These are phyloP conservation scores for Trissolcus japonicus DNA, from an alignment of 2,888 invertebrate genomes.

Conservation along the genomic window DNA sequence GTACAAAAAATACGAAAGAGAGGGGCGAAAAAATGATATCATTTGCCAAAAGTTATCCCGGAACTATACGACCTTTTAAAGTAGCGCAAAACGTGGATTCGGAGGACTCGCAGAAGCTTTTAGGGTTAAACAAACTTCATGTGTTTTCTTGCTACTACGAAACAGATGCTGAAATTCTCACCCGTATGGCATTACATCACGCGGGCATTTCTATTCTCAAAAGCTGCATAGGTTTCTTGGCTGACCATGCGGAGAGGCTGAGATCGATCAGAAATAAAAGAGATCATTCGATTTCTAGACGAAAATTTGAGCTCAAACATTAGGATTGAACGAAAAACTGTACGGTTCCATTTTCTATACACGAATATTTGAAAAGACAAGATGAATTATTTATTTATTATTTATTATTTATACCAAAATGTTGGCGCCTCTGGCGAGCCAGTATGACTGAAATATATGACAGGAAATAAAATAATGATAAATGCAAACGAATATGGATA, in stretches of 20 bases:
- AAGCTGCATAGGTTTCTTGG: slow-evolving; percentile 37
- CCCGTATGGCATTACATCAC: slow-evolving; percentile 58
- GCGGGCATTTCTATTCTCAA: slow-evolving; percentile 49
- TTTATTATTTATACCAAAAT: too few relatives aligned
- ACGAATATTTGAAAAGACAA: slow-evolving; percentile 43
- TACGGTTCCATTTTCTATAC: slow-evolving; percentile 44
- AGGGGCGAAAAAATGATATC: slow-evolving; percentile 24
- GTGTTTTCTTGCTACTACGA: slow-evolving; percentile 60
- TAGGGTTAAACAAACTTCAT: slow-evolving; percentile 66
- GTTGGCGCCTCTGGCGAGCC: too few relatives aligned
- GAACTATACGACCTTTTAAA: slow-evolving; percentile 31
- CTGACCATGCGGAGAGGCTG: slow-evolving; percentile 46
- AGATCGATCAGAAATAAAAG: slow-evolving; percentile 51
- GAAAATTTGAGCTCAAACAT: slow-evolving; percentile 40
- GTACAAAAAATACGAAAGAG: too few relatives aligned
- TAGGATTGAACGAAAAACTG: slow-evolving; percentile 47
- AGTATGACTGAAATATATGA: too few relatives aligned
- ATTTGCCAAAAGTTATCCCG: slow-evolving; percentile 41
- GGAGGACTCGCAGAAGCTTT: slow-evolving; percentile 60
- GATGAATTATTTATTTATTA: too few relatives aligned
- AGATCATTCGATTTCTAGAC: slow-evolving; percentile 38
- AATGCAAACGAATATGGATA: background rate
- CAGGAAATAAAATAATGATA: background rate
- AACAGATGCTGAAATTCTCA: slow-evolving; percentile 64
- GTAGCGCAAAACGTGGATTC: slow-evolving; percentile 43